phyloP scores from a whole-genome alignment of 2,113 vertebrate genomes.

The Microcebus lehilahytsara region DNA sequence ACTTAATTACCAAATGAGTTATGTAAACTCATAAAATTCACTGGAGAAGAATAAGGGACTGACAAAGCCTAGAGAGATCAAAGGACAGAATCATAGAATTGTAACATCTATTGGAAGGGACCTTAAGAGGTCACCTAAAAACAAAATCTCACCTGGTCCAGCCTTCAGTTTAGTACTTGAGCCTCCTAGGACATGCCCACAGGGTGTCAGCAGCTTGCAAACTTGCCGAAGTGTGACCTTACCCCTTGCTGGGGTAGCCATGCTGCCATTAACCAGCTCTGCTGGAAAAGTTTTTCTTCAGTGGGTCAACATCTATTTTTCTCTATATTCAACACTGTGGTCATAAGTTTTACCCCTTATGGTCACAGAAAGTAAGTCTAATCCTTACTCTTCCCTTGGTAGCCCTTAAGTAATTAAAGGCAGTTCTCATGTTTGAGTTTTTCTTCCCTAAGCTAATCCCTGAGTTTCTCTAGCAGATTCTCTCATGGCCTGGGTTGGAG shows the following conservation, averaged over 20 bases:
- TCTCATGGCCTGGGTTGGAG: neutral
- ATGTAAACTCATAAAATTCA: neutral
- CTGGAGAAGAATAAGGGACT: neutral
- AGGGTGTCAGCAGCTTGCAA: neutral
- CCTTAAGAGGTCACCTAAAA: neutral
- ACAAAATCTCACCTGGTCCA: neutral
- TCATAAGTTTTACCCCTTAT: neutral
- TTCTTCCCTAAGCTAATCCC: neutral
- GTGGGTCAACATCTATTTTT: neutral
- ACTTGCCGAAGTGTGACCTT: neutral
- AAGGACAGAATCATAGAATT: neutral
- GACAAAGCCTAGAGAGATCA: neutral
- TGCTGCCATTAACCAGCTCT: neutral
- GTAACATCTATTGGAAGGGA: neutral
- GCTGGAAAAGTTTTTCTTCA: neutral
- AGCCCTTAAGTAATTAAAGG: neutral
- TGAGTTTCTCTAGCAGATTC: neutral
- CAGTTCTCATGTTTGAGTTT: neutral
- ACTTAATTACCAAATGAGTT: neutral
- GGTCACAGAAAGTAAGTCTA: neutral
- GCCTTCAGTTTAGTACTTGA: neutral
- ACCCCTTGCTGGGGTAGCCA: neutral
- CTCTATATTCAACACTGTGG: neutral
- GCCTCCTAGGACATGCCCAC: neutral
- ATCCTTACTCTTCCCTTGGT: neutral